Base-by-base conservation (phyloP, 2,888 invertebrate species). In the Leucozona laternaria region DNA sequence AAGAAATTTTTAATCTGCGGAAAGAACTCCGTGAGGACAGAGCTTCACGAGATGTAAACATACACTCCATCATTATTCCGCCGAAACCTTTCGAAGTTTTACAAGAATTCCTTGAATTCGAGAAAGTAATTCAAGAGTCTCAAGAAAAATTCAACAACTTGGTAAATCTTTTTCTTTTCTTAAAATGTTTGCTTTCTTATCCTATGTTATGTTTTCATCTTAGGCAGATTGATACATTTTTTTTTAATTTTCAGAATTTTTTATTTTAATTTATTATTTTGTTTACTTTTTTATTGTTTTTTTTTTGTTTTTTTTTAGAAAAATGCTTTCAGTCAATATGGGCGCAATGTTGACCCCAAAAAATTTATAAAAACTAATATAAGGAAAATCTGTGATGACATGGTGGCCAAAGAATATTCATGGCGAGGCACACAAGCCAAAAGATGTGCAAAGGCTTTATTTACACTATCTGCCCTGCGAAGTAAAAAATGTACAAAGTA, bases 401-500 rank as follows among this genome's bases (percentile, higher is more conserved):
- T 53, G 15, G 53, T 53, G 53, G 53, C 53, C 25, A 53, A 25
- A 53, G 53, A 53, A 15, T 53, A 25, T 13, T 53, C 53, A 25
- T 53, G 53, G 53, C 53, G 25, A 53, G 25, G 53, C 53, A 53
- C 53, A 15, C 53, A 53, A 25, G 4, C 15, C 1, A 53, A 53
- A 25, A 53, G 6, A 25, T 53, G 25, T 53, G 53, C 53, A 22
- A 53, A 25, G 13, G 25, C 50, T 11, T 50, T 50, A 5, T 50
- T 6, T 17, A 25, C 50, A 22, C 1, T 50, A 4, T 10, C 50
- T 50, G 50, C 20, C 10, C 20, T 48, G 20, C 50, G 25, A 50
- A 53, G 25, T 53, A 50, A 50, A 50, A 50, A 25, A 4, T 50
- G 25, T 25, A 4, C 48, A 48, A 48, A 17, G 7, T 20, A 20